phyloP scores from a whole-genome alignment of 2,888 invertebrate genomes.

The Oligia latruncula region DNA sequence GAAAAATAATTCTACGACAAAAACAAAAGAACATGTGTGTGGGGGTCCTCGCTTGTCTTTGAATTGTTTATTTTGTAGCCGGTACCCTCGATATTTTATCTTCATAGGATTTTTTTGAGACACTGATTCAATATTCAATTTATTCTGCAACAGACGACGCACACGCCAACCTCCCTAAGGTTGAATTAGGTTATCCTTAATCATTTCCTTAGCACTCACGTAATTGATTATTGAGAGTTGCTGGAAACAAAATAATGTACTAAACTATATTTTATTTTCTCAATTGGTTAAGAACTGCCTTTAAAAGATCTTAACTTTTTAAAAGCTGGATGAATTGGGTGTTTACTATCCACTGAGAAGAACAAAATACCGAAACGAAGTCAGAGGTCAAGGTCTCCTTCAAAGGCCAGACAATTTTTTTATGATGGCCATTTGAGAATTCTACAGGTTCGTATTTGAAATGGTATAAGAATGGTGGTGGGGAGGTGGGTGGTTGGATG shows the following conservation, averaged over 20 bases:
- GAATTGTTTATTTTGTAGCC: conserved; percentile 72
- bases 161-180: conserved; percentile 37
- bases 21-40: conserved; percentile 60
- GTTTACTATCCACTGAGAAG: not conserved
- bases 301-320: not conserved
- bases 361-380: conserved; percentile 1
- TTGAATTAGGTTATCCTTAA: conserved; percentile 61
- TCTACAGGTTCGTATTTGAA: not conserved
- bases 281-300: not conserved
- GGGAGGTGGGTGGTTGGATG: no score
- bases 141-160: conserved; percentile 63
- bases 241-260: not conserved
- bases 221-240: conserved; percentile 16
- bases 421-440: not conserved
- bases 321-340: no score
- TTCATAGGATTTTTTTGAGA: conserved; percentile 57
- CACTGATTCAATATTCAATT: conserved; percentile 69
- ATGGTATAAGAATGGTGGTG: no score
- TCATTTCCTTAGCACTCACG: not conserved
- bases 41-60: conserved; percentile 61
- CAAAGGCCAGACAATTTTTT: not conserved
- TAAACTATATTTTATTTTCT: not conserved
- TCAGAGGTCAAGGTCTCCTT: not conserved
- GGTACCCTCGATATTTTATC: conserved; percentile 67
- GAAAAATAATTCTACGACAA: conserved; percentile 61